phyloP scores from a whole-genome alignment of 2,888 invertebrate genomes.

The Megaustenia siamemsis region DNA sequence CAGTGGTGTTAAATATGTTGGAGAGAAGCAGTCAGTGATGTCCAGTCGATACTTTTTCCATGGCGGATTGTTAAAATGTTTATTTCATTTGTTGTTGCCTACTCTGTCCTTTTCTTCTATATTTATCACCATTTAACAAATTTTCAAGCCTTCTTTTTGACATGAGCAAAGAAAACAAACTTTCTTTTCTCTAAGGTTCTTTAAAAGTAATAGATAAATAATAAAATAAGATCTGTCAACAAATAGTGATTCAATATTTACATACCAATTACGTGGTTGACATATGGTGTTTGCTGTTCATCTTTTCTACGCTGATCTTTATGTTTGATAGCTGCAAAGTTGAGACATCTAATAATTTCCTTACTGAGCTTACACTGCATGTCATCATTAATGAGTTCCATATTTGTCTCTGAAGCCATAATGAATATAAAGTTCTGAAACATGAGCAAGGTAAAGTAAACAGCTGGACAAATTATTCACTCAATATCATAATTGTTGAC shows the following conservation, averaged over 20 bases:
- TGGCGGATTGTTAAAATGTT: no score
- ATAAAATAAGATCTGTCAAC: neutral
- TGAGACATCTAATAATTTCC: constrained; percentile 68
- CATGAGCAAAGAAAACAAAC: no score
- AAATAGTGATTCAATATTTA: neutral
- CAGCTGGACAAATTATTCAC: neutral
- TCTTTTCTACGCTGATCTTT: constrained; percentile 86
- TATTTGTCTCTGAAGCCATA: constrained; percentile 10
- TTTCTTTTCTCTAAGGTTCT: no score
- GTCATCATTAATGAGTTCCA: neutral
- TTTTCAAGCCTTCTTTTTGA: no score
- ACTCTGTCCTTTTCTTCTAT: no score
- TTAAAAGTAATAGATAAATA: no score
- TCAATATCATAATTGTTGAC: neutral
- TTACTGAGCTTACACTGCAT: constrained; percentile 17
- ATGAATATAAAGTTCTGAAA: neutral
- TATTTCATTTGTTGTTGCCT: no score
- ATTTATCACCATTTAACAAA: no score
- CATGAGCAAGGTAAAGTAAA: neutral
- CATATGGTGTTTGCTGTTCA: constrained; percentile 86
- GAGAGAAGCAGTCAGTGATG: no score
- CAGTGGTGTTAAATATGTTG: no score
- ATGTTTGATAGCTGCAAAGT: constrained; percentile 89
- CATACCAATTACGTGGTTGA: constrained; percentile 89
- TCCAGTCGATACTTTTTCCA: no score